Conservation (phyloP, 2,888 invertebrate species). For the Erannis defoliaria region DNA sequence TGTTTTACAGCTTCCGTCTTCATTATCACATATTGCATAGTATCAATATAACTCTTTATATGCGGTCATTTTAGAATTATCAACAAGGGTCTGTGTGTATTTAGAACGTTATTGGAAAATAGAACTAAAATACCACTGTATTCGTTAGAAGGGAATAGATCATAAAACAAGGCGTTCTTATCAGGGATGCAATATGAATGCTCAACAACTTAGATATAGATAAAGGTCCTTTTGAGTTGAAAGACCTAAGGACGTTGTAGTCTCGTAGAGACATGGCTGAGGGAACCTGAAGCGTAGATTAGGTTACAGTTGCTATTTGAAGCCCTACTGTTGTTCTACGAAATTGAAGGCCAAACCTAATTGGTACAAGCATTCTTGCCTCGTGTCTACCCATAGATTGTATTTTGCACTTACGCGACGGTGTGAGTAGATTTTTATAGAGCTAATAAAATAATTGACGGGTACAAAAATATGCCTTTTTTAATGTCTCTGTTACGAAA, state of each 20-base stretch:
- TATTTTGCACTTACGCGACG: background rate
- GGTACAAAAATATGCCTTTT: too few relatives aligned
- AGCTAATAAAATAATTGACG: background rate
- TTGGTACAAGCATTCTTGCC: background rate
- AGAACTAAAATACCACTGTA: too few relatives aligned
- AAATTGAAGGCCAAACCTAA: constrained; percentile 22
- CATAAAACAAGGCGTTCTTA: constrained; percentile 17
- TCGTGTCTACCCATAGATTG: background rate
- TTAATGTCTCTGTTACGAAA: too few relatives aligned
- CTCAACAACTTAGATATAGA: constrained; percentile 25
- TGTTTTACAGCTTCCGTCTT: constrained; percentile 19
- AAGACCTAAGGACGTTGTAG: constrained; percentile 46
- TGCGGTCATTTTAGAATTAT: background rate
- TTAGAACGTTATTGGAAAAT: background rate
- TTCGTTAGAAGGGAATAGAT: too few relatives aligned
- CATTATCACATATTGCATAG: constrained; percentile 19
- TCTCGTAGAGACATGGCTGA: constrained; percentile 7
- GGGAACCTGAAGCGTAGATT: constrained; percentile 16
- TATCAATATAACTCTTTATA: background rate
- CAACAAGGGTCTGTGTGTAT: background rate
- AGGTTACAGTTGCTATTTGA: constrained; percentile 14
- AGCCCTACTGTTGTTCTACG: constrained; percentile 24
- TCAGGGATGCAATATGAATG: constrained; percentile 19
- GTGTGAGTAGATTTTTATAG: too few relatives aligned
- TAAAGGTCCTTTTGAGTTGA: constrained; percentile 47